Conservation (phyloP, 2,113 vertebrate genomes). For the Xyrauchen texanus region DNA sequence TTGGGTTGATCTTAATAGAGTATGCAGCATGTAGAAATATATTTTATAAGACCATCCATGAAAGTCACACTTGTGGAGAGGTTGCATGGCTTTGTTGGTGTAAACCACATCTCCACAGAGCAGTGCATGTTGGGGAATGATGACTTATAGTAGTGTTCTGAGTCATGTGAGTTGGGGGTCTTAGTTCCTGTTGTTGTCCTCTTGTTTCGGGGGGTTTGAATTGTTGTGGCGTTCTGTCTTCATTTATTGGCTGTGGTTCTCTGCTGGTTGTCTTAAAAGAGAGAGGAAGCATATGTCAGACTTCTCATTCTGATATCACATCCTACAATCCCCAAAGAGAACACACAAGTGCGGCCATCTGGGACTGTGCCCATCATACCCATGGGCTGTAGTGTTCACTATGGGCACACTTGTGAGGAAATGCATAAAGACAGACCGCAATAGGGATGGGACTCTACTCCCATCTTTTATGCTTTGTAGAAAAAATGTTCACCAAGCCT, state of each 20-base stretch:
- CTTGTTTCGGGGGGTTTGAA: not conserved
- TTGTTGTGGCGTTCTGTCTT: not conserved
- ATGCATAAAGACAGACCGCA: conserved; percentile 20
- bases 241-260: not conserved
- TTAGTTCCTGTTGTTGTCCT: not conserved
- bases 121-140: no score
- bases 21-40: no score
- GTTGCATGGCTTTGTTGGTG: no score
- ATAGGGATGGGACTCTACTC: not conserved
- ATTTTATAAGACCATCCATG: no score
- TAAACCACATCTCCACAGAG: no score
- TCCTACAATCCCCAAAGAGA: no score
- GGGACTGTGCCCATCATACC: conserved; percentile 72
- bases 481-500: no score
- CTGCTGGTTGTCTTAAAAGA: conserved; percentile 50
- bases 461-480: no score
- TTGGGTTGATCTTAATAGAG: no score
- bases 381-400: conserved; percentile 46
- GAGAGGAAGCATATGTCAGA: conserved; percentile 71
- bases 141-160: no score
- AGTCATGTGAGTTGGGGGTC: not conserved
- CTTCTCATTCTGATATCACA: no score
- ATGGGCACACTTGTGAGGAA: conserved; percentile 40
- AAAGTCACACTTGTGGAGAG: no score
- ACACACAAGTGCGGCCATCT: conserved; percentile 76